Evolutionary conservation across 2,113 vertebrate species (phyloP).

Genomic region (Gambusia holbrooki): DNA sequence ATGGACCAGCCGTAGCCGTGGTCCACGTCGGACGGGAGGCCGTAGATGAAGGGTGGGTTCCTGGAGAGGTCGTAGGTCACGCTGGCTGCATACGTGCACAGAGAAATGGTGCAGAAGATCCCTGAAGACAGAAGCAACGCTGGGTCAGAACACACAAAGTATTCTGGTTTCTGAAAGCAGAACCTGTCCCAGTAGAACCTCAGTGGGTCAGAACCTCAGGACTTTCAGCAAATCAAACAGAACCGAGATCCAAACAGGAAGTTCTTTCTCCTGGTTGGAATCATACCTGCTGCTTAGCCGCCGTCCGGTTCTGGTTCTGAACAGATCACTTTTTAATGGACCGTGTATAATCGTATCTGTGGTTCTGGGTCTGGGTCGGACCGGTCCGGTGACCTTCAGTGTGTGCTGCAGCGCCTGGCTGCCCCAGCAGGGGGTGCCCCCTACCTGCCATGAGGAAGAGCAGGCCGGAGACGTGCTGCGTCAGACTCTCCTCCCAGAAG

Average conservation of each 20-base stretch:
- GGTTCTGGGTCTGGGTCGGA: too few relatives aligned
- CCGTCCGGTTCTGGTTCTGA: too few relatives aligned
- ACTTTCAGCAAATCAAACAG: too few relatives aligned
- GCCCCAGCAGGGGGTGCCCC: neutral
- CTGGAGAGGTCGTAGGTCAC: conserved; percentile 87
- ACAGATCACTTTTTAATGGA: too few relatives aligned
- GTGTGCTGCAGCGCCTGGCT: neutral
- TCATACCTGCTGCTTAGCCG: too few relatives aligned
- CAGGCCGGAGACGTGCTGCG: conserved; percentile 85
- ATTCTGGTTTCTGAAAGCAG: too few relatives aligned
- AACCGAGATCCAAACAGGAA: too few relatives aligned
- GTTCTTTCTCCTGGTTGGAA: too few relatives aligned
- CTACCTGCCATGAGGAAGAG: conserved; percentile 90
- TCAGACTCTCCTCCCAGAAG: conserved; percentile 89
- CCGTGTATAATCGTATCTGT: too few relatives aligned
- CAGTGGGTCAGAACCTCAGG: too few relatives aligned
- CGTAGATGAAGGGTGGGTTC: conserved; percentile 85
- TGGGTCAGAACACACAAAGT: neutral
- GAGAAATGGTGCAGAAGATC: conserved; percentile 89
- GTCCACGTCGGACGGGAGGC: conserved; percentile 85
- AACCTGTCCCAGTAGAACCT: too few relatives aligned
- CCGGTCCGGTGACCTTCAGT: too few relatives aligned
- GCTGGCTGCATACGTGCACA: conserved; percentile 88
- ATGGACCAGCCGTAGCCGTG: conserved; percentile 89
- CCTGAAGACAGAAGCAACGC: conserved; percentile 65